Base-by-base conservation (phyloP, 92 coral and sea anemone genomes). In the Phenganax subtilis region DNA sequence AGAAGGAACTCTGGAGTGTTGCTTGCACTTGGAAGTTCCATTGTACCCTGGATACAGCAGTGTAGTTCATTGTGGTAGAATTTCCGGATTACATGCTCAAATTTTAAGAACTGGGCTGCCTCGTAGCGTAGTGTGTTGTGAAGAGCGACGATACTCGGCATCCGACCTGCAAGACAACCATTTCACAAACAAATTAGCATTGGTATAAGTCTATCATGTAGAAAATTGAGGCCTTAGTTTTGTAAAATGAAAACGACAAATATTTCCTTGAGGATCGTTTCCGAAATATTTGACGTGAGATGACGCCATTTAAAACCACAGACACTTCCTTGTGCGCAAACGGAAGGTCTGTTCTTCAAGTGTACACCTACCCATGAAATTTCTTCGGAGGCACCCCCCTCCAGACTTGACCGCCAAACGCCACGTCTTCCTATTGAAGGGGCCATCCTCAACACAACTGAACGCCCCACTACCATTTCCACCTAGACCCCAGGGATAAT, bases 401-500 rank as follows among this genome's bases (percentile, higher is more conserved):
- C 81, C 81, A 27, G 81, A 76, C 60, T 76, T 76, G 9, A 61
- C 37, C 3, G 93, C 86, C 9, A 91, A 80, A 6, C 83, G 68
- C 97, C 97, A 93, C 9, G 56, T 3, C 0, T 73, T 82, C 9
- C 75, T 75, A 12, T 84, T 80, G 28, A 93, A 93, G 62, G 93
- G 97, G 3, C 97, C 97, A 28, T 68, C 84, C 30, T 31, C 80
- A 51, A 93, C 97, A 54, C 91, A 91, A 9, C 83, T 57, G 2
- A 82, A 66, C 12, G 67, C 71, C 30, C 51, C 54, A 9, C 67
- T 77, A 12, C 97, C 97, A 71, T 93, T 87, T 0, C 97, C 96
- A 17, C 97, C 97, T 11, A 93, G 82, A 12, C 91, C 96, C 89
- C 90, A 92, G 54, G 89, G 75, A 51, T 90, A 91, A 28, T 91